Evolutionary conservation across 2,888 invertebrate genomes (phyloP).

Genomic region (Lithophane semibrunnea): DNA sequence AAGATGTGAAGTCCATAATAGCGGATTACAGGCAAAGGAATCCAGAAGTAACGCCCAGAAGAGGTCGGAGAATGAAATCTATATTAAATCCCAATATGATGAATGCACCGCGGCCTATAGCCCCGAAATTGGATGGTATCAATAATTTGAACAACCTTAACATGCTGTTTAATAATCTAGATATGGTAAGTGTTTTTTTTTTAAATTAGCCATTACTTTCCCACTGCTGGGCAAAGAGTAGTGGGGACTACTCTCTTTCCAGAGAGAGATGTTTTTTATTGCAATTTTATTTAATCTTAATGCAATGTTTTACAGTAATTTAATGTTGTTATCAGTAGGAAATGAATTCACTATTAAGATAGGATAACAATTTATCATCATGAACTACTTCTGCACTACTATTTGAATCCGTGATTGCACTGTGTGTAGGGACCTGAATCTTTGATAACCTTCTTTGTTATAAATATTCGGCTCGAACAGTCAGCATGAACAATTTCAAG

Average conservation of each 20-base stretch:
- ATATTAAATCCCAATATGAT: slow-evolving; percentile 87
- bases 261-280: slow-evolving; percentile 8
- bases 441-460: background rate
- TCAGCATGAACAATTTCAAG: background rate
- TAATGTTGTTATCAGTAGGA: slow-evolving; percentile 23
- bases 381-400: slow-evolving; percentile 1
- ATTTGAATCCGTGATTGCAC: slow-evolving; percentile 1
- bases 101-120: slow-evolving; percentile 84
- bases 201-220: too few relatives aligned
- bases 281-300: background rate
- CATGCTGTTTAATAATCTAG: slow-evolving; percentile 88
- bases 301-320: background rate
- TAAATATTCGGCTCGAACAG: background rate
- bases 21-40: slow-evolving; percentile 95
- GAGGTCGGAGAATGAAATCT: slow-evolving; percentile 92
- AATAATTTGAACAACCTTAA: slow-evolving; percentile 80
- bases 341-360: slow-evolving; percentile 14
- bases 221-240: too few relatives aligned
- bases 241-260: too few relatives aligned
- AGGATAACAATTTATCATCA: slow-evolving; percentile 9
- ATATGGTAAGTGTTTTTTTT: slow-evolving; percentile 81
- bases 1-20: slow-evolving; percentile 95
- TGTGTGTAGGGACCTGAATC: background rate
- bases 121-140: slow-evolving; percentile 84
- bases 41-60: slow-evolving; percentile 93